Evolutionary conservation across 2,797 vertebrate species (phyloP), one percentile per base, ranked within the genome.

Genomic region (Aeoliscus strigatus): DNA sequence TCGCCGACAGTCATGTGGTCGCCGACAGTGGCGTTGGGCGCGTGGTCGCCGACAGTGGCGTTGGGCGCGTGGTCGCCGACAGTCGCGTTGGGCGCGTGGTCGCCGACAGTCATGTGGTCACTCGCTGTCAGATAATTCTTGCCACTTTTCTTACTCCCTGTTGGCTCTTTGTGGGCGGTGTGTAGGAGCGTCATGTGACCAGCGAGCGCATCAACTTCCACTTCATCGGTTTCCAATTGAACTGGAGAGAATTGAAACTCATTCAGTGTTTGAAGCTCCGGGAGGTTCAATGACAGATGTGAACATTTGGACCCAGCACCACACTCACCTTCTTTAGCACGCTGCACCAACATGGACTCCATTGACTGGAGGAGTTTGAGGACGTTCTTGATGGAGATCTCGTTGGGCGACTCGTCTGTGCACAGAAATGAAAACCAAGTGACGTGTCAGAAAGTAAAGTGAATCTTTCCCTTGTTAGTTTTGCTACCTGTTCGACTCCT

Each of bases 201-300:
- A 21, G 18, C 18, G 3, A 21, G 6, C 18, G 18, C 18, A 21
- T 21, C 6, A 3, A 26, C 23, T 15, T 66, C 51, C 14, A 70
- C 56, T 57, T 57, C 35, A 49, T 49, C 50, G 34, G 29, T 55
- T 52, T 58, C 64, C 36, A 27, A 4, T 49, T 60, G 49, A 9
- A 54, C 74, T 77, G 16, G 29, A 29, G 1, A 8, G 1, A 9
- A n/a, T n/a, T n/a, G n/a, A n/a, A n/a, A n/a, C n/a, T n/a, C n/a
- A n/a, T n/a, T n/a, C n/a, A n/a, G n/a, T n/a, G n/a, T n/a, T n/a
- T n/a, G n/a, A n/a, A n/a, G n/a, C n/a, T n/a, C n/a, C n/a, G n/a
- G n/a, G 18, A 21, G 3, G 18, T 3, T 21, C 18, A 21, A 21
- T 13, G 2, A 18, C 9, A 21, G 9, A n/a, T n/a, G n/a, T n/a